Evolutionary conservation across 2,888 invertebrate genomes (phyloP).

Genomic region (Cremastinae sp.): DNA sequence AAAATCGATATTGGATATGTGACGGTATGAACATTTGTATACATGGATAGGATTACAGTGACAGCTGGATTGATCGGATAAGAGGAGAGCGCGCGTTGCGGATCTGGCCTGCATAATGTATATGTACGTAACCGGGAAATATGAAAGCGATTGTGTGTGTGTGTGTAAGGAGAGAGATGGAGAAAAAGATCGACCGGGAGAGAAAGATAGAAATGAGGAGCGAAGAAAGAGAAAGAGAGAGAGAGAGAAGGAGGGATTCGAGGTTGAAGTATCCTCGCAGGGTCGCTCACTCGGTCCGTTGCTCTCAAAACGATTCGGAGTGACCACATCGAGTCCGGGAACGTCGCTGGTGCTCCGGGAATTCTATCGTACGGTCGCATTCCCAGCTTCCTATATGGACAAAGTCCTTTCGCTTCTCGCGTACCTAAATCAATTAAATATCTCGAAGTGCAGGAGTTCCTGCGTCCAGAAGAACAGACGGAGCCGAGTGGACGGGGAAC

Average conservation of each 20-base stretch:
- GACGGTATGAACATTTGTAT: conserved; percentile 5
- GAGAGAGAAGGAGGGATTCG: conserved; percentile 54
- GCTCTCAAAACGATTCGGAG: conserved; percentile 66
- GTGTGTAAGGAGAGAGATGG: no score
- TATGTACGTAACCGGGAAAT: not conserved
- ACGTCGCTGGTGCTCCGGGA: conserved; percentile 66
- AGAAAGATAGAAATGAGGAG: conserved; percentile 1
- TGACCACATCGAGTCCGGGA: conserved; percentile 65
- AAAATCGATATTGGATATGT: conserved; percentile 44
- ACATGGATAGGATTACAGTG: conserved; percentile 20
- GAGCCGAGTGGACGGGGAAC: conserved; percentile 5
- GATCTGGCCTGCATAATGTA: not conserved
- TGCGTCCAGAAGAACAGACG: conserved; percentile 15
- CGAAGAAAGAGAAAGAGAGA: conserved; percentile 16
- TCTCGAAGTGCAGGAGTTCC: conserved; percentile 65
- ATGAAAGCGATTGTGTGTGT: not conserved
- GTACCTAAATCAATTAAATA: conserved; percentile 75
- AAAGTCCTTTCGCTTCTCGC: conserved; percentile 65
- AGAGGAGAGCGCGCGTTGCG: conserved; percentile 2
- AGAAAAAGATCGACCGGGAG: conserved; percentile 4
- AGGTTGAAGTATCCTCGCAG: conserved; percentile 23
- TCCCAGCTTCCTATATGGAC: conserved; percentile 67
- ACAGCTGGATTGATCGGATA: conserved; percentile 56
- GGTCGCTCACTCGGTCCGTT: conserved; percentile 56
- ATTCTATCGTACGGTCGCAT: conserved; percentile 72